These are phyloP conservation scores for Hozukius guyotensis DNA, from an alignment of 2,797 vertebrate species.

Conservation along the genomic window DNA sequence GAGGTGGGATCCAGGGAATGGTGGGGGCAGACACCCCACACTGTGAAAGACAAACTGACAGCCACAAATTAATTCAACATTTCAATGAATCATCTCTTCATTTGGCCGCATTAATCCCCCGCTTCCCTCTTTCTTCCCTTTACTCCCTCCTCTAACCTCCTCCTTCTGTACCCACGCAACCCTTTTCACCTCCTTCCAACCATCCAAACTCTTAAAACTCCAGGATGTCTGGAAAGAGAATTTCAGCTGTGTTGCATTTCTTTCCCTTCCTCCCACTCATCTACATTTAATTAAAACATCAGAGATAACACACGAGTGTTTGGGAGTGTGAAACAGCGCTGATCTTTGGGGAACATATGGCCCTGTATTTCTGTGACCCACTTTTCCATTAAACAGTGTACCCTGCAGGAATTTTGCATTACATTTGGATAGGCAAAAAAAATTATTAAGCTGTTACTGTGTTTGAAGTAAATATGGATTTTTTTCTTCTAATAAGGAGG, in stretches of 20 bases:
- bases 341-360: constrained; percentile 61
- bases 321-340: constrained; percentile 34
- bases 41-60: constrained; percentile 75
- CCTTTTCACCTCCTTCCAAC: constrained; percentile 17
- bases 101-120: constrained; percentile 67
- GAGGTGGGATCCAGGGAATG: constrained; percentile 46
- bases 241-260: constrained; percentile 48
- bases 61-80: constrained; percentile 74
- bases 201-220: constrained; percentile 43
- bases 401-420: constrained; percentile 58
- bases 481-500: not conserved
- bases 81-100: constrained; percentile 75
- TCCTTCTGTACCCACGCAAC: constrained; percentile 8
- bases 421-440: constrained; percentile 33
- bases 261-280: constrained; percentile 53
- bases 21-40: constrained; percentile 45
- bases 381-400: constrained; percentile 57
- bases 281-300: constrained; percentile 77
- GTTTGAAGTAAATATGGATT: constrained; percentile 32
- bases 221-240: constrained; percentile 52
- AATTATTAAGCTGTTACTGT: constrained; percentile 45
- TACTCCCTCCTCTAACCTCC: not conserved
- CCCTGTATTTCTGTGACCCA: constrained; percentile 67
- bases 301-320: constrained; percentile 35
- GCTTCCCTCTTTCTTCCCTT: not conserved